Evolutionary conservation across 2,113 vertebrate genomes (phyloP).

Genomic region (Calonectris borealis): DNA sequence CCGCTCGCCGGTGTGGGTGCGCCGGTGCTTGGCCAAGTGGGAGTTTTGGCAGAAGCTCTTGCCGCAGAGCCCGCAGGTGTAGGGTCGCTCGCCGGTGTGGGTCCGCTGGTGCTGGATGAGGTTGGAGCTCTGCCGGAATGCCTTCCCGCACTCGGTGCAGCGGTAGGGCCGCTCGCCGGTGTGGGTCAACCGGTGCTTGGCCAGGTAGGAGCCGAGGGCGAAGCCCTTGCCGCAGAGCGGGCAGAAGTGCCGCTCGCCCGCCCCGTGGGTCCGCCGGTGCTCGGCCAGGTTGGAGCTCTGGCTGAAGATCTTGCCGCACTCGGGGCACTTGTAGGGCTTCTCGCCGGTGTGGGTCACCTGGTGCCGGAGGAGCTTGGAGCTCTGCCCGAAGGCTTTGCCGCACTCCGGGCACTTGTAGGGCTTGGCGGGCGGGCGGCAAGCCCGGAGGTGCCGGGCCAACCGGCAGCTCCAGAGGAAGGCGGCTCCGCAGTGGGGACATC

Average conservation of each 20-base stretch:
- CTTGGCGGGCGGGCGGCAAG: neutral
- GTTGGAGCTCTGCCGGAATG: neutral
- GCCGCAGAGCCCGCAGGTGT: neutral
- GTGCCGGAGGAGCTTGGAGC: neutral
- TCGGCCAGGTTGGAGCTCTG: neutral
- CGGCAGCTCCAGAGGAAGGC: neutral
- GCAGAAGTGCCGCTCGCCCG: neutral
- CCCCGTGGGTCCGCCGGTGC: neutral
- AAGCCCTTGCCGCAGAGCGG: neutral
- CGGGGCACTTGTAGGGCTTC: constrained; percentile 55
- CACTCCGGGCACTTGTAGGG: neutral
- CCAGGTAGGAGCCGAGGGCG: neutral
- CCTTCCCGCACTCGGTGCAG: neutral
- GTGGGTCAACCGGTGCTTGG: neutral
- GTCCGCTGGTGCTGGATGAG: neutral
- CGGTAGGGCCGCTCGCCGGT: neutral
- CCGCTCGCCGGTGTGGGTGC: neutral
- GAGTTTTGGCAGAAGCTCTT: neutral
- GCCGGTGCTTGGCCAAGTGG: neutral
- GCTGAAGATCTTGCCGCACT: constrained; percentile 32
- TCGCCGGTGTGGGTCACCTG: constrained; percentile 8
- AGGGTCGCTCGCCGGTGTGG: neutral
- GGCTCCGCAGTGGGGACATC: neutral
- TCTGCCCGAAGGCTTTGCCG: neutral
- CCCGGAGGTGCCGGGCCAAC: neutral